phyloP scores from a whole-genome alignment of 2,888 invertebrate species.

The Phalera bucephala region DNA sequence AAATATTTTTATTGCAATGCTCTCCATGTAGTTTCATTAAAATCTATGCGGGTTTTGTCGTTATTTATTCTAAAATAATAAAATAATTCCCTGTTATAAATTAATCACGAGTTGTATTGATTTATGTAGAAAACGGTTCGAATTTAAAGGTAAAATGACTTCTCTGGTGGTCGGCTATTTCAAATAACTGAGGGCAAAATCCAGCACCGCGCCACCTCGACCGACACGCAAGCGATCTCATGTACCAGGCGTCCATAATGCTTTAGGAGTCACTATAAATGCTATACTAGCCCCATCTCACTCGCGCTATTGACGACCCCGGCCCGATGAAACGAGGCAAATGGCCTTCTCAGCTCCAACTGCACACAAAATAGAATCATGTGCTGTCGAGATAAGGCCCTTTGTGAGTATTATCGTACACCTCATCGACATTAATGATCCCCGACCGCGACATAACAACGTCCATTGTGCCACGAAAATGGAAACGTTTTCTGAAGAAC shows the following conservation, averaged over 20 bases:
- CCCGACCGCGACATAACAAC: slow-evolving; percentile 34
- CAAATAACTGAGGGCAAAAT: slow-evolving; percentile 13
- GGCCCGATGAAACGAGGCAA: slow-evolving; percentile 50
- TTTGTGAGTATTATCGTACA: slow-evolving; percentile 25
- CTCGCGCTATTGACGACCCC: slow-evolving; percentile 55
- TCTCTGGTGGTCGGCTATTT: too few species aligned
- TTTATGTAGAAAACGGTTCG: too few species aligned
- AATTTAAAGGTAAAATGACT: too few species aligned
- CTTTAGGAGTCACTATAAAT: slow-evolving; percentile 10
- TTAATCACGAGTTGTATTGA: too few species aligned
- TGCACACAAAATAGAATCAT: slow-evolving; percentile 34
- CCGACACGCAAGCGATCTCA: slow-evolving; percentile 79
- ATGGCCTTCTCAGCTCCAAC: slow-evolving; percentile 38
- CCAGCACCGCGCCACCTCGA: slow-evolving; percentile 77
- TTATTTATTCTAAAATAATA: too few species aligned
- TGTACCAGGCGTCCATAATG: slow-evolving; percentile 64
- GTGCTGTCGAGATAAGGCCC: slow-evolving; percentile 30
- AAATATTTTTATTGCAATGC: too few species aligned
- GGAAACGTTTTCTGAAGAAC: slow-evolving; percentile 59
- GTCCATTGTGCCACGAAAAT: slow-evolving; percentile 56
- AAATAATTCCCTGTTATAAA: too few species aligned
- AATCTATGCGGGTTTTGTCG: too few species aligned
- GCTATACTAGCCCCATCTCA: slow-evolving; percentile 42
- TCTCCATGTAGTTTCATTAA: too few species aligned
- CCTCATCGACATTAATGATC: slow-evolving; percentile 34